Evolutionary conservation across 1,140 invertebrate species (phyloP).

Genomic region (Nixonia krombeini): DNA sequence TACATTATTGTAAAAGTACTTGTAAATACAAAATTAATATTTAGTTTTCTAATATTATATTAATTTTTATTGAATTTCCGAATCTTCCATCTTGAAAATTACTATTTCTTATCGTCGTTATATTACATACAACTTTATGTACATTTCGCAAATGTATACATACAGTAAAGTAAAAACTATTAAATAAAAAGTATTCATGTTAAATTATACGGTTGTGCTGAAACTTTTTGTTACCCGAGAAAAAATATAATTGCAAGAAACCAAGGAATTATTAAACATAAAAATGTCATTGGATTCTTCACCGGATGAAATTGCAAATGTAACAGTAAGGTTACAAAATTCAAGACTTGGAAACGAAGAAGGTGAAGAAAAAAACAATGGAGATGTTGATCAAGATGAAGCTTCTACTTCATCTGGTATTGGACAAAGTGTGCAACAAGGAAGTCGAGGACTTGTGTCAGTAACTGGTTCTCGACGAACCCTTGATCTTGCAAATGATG

Average conservation of each 20-base stretch:
- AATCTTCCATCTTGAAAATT: no score
- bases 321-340: constrained; percentile 43
- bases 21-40: no score
- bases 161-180: no score
- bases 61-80: no score
- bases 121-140: no score
- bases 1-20: no score
- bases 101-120: background rate
- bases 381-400: constrained; percentile 24
- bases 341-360: constrained; percentile 45
- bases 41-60: no score
- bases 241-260: background rate
- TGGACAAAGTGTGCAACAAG: constrained; percentile 53
- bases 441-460: constrained; percentile 37
- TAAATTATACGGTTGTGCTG: no score
- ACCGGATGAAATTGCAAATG: constrained; percentile 43
- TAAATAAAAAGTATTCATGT: no score
- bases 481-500: constrained; percentile 52
- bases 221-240: no score
- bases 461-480: constrained; percentile 53
- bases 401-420: constrained; percentile 31
- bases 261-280: background rate
- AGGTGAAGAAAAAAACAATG: constrained; percentile 33
- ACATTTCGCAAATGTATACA: no score
- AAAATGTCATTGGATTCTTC: constrained; percentile 54